phyloP scores from a whole-genome alignment of 2,888 invertebrate genomes.

The Trachelus stipa region DNA sequence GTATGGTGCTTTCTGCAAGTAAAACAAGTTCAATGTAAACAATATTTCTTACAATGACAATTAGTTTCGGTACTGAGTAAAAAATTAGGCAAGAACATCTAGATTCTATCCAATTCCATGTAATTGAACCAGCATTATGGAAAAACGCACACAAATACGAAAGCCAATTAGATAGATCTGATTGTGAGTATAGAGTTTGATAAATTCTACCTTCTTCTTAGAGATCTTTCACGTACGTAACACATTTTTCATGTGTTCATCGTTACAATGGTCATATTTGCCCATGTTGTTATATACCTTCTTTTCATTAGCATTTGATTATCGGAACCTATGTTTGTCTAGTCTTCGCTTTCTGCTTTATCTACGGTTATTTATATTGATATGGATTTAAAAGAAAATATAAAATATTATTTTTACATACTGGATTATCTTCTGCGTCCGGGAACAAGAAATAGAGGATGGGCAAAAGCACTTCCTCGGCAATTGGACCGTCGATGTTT shows the following conservation, averaged over 20 bases:
- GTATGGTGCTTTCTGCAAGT: constrained; percentile 59
- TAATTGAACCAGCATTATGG: background rate
- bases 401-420: constrained; percentile 37
- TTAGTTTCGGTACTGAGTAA: background rate
- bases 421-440: constrained; percentile 80
- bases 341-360: background rate
- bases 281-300: background rate
- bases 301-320: background rate
- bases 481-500: constrained; percentile 81
- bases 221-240: background rate
- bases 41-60: background rate
- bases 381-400: background rate
- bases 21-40: background rate
- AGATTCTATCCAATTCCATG: background rate
- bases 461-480: constrained; percentile 79
- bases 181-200: background rate
- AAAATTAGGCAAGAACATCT: background rate
- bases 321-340: background rate
- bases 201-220: background rate
- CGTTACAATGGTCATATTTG: background rate
- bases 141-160: background rate
- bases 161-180: background rate
- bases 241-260: background rate
- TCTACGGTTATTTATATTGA: background rate
- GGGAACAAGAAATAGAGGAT: constrained; percentile 89